Conservation (phyloP, 1,140 invertebrate genomes). For the Cherax destructor region DNA sequence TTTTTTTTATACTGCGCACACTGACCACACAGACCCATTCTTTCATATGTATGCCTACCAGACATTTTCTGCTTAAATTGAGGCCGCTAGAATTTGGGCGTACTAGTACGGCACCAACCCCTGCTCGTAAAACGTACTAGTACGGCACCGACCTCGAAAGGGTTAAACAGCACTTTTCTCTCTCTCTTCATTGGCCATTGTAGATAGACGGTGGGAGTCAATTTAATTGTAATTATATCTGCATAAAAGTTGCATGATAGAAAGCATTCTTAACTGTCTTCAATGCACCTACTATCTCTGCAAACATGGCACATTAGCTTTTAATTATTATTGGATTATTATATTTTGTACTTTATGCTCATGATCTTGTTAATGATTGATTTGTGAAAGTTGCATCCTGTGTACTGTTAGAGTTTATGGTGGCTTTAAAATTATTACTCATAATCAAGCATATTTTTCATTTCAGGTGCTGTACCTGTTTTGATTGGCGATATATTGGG, state of each 20-base stretch:
- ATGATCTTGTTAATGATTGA: conserved; percentile 21
- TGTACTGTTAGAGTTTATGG: not conserved
- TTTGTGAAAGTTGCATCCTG: conserved; percentile 38
- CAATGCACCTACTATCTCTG: not conserved
- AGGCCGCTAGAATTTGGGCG: too few species aligned
- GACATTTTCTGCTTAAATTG: too few species aligned
- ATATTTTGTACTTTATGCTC: not conserved
- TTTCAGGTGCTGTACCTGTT: not conserved
- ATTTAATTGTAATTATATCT: not conserved
- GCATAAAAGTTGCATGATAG: not conserved
- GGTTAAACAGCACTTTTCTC: too few species aligned
- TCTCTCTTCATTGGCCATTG: too few species aligned
- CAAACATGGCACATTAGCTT: not conserved
- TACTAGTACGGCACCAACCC: too few species aligned
- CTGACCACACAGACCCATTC: too few species aligned
- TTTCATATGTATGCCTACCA: too few species aligned
- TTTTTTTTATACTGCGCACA: too few species aligned
- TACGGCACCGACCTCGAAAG: too few species aligned
- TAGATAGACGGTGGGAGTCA: not conserved
- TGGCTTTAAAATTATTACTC: not conserved
- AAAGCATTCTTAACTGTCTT: not conserved
- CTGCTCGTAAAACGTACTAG: too few species aligned
- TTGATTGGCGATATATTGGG: not conserved
- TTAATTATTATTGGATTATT: not conserved
- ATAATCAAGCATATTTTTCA: not conserved